Evolutionary conservation across 2,888 invertebrate species (phyloP).

Genomic region (Gisinianus flammeolus): DNA sequence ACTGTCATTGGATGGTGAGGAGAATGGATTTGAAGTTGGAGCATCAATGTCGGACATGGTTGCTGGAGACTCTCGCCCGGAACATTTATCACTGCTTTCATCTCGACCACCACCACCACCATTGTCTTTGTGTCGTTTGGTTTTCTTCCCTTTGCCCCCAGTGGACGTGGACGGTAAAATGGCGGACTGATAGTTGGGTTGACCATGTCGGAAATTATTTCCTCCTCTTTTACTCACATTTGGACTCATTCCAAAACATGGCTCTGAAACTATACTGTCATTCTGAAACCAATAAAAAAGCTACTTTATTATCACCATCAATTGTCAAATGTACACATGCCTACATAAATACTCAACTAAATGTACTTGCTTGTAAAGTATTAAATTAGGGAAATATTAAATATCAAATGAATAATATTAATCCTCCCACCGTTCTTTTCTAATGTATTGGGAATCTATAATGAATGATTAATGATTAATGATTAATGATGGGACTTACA

Average conservation of each 20-base stretch:
- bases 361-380: too few relatives aligned
- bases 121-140: constrained; percentile 26
- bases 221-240: constrained; percentile 34
- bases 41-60: constrained; percentile 54
- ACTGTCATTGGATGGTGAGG: constrained; percentile 12
- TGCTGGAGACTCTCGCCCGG: constrained; percentile 44
- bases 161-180: constrained; percentile 50
- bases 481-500: constrained; percentile 40
- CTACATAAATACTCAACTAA: not conserved
- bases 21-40: constrained; percentile 38
- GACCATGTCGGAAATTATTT: constrained; percentile 56
- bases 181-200: constrained; percentile 58
- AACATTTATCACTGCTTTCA: not conserved
- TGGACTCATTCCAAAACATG: constrained; percentile 45
- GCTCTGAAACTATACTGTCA: constrained; percentile 58
- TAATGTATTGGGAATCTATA: not conserved
- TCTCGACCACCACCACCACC: too few relatives aligned
- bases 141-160: constrained; percentile 41
- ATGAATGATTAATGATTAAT: not conserved
- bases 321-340: not conserved
- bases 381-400: too few relatives aligned
- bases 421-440: too few relatives aligned
- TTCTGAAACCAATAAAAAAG: constrained; percentile 48
- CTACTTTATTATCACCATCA: not conserved
- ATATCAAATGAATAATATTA: too few relatives aligned